A percentile compares a stretch with the other conserved stretches of the same genome.
Conservation (phyloP, 2,888 invertebrate species). For the Eurytoma californica region DNA sequence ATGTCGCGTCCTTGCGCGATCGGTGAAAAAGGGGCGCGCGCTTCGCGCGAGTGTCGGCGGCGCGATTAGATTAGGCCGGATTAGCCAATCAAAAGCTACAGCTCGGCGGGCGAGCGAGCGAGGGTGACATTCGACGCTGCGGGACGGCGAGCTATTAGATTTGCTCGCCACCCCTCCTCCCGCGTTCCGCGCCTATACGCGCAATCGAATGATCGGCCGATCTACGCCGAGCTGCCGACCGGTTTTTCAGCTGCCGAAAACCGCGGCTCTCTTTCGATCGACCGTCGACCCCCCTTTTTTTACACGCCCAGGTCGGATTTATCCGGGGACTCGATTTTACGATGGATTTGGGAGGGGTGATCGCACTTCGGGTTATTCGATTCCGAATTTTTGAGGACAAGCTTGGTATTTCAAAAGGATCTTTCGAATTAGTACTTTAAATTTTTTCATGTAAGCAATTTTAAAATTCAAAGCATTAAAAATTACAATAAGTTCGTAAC, state of each 20-base stretch:
- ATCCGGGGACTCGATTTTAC: too few relatives aligned
- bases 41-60: constrained; percentile 34
- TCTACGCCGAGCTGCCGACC: background rate
- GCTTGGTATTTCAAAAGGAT: background rate
- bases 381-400: background rate
- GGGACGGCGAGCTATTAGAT: constrained; percentile 69
- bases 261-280: constrained; percentile 30
- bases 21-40: constrained; percentile 35
- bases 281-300: background rate
- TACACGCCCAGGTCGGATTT: background rate
- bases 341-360: too few relatives aligned
- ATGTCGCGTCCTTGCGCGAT: constrained; percentile 1
- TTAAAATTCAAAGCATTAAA: too few relatives aligned
- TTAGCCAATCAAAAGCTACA: constrained; percentile 75
- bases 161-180: constrained; percentile 61
- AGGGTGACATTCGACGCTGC: constrained; percentile 72
- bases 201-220: constrained; percentile 71
- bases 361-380: too few relatives aligned
- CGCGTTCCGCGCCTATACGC: constrained; percentile 68
- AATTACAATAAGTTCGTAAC: too few relatives aligned
- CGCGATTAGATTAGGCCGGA: constrained; percentile 74
- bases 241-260: constrained; percentile 24
- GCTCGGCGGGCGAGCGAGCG: constrained; percentile 63
- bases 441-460: too few relatives aligned
- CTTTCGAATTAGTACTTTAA: too few relatives aligned